Percentiles rank a stretch among this genome's conserved stretches.
Conservation (phyloP, 2,797 vertebrate species). For the Pangasius larnaudii region DNA sequence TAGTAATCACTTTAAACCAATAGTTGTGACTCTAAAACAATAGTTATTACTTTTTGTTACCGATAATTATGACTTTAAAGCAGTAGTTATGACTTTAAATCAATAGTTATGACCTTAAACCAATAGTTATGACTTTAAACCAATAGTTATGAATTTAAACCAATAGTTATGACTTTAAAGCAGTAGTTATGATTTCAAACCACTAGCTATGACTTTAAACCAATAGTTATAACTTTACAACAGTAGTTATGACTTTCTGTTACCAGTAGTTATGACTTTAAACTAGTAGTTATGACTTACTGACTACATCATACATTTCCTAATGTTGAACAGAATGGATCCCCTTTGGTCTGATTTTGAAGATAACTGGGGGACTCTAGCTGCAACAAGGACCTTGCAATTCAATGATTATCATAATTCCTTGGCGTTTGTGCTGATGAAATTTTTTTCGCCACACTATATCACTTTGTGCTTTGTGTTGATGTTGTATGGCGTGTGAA, state of each 20-base stretch:
- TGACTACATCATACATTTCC: not conserved
- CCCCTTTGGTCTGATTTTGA: not conserved
- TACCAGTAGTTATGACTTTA: not conserved
- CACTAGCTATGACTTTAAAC: not conserved
- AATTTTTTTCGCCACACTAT: constrained; percentile 9
- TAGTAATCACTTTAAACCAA: not conserved
- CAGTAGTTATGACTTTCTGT: not conserved
- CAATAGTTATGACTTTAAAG: not conserved
- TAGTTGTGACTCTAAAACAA: not conserved
- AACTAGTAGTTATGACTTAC: not conserved
- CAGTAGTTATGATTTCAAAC: not conserved
- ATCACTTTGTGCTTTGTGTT: constrained; percentile 31
- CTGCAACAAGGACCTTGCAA: not conserved
- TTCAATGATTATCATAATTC: constrained; percentile 1
- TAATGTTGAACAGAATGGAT: not conserved
- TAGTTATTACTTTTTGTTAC: not conserved
- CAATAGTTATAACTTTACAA: not conserved
- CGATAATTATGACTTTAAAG: not conserved
- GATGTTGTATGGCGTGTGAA: constrained; percentile 40
- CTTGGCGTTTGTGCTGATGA: not conserved
- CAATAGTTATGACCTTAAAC: not conserved
- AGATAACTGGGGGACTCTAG: not conserved
- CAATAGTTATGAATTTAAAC: not conserved
- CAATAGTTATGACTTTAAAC: not conserved
- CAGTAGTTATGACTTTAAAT: not conserved